phyloP scores from a whole-genome alignment of 2,888 invertebrate genomes.

The Macaria liturata region DNA sequence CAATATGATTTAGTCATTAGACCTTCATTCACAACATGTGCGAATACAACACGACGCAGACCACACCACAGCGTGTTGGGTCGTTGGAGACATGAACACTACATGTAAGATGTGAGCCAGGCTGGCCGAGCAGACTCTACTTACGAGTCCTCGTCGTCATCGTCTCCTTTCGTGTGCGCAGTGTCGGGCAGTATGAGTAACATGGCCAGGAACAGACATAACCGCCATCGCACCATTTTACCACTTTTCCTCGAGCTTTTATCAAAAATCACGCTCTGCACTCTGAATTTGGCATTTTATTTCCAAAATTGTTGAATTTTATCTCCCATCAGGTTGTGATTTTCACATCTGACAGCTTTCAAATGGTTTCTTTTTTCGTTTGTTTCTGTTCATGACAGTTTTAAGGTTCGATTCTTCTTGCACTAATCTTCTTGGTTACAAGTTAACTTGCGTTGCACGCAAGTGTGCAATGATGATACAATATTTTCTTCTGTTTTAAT shows the following conservation, averaged over 20 bases:
- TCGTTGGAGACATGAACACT: no score
- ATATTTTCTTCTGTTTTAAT: no score
- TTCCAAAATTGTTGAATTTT: slow-evolving; percentile 49
- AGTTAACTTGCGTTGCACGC: no score
- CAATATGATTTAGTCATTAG: no score
- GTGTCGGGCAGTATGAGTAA: slow-evolving; percentile 60
- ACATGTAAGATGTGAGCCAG: no score
- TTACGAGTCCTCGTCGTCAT: slow-evolving; percentile 58
- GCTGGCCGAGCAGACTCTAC: slow-evolving; percentile 8
- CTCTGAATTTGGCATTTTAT: slow-evolving; percentile 73
- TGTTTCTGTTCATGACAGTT: slow-evolving; percentile 43
- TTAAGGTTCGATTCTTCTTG: slow-evolving; percentile 10
- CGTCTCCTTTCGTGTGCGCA: slow-evolving; percentile 52
- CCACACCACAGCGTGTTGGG: no score
- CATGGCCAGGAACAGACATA: slow-evolving; percentile 59
- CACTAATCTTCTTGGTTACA: slow-evolving; percentile 13
- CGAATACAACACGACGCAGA: no score
- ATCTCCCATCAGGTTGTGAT: slow-evolving; percentile 1
- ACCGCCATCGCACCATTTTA: slow-evolving; percentile 72
- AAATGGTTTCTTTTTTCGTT: slow-evolving; percentile 62
- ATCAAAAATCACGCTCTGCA: slow-evolving; percentile 49
- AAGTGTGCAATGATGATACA: no score
- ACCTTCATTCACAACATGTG: no score
- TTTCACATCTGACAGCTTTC: slow-evolving; percentile 56
- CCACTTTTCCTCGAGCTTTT: slow-evolving; percentile 35